These are phyloP conservation scores for Oncorhynchus tshawytscha DNA, from an alignment of 2,113 vertebrate genomes.

Conservation along the genomic window DNA sequence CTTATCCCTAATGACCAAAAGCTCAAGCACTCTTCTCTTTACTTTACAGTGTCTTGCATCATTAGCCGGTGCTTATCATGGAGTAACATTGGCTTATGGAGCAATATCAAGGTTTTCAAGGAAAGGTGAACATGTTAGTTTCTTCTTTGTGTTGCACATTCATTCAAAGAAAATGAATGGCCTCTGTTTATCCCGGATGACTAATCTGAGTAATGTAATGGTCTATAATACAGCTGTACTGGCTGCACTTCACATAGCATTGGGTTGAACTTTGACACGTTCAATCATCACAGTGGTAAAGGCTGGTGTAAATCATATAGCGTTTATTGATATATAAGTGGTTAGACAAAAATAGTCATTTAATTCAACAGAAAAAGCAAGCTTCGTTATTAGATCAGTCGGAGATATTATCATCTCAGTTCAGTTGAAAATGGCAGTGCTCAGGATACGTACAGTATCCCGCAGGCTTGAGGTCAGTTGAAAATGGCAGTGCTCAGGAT, in stretches of 20 bases:
- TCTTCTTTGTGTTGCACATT: too few species aligned
- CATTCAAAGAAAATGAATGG: too few species aligned
- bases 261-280: not conserved
- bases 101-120: too few species aligned
- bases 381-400: slow-evolving; percentile 28
- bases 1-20: too few species aligned
- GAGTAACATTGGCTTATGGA: too few species aligned
- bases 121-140: too few species aligned
- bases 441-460: not conserved
- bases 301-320: slow-evolving; percentile 37
- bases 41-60: too few species aligned
- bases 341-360: slow-evolving; percentile 26
- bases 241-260: too few species aligned
- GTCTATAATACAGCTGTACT: not conserved
- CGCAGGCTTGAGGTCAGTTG: slow-evolving; percentile 31
- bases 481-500: not conserved
- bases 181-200: too few species aligned
- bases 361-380: slow-evolving; percentile 38
- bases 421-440: not conserved
- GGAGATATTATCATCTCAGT: slow-evolving; percentile 9
- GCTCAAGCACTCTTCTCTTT: too few species aligned
- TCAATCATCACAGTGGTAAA: not conserved
- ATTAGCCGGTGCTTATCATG: too few species aligned
- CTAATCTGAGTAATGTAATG: not conserved
- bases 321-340: slow-evolving; percentile 55